Percentiles rank a stretch among this genome's conserved stretches.
Evolutionary conservation across 1,140 invertebrate genomes (phyloP).

Genomic region (Calosoma granatense): DNA sequence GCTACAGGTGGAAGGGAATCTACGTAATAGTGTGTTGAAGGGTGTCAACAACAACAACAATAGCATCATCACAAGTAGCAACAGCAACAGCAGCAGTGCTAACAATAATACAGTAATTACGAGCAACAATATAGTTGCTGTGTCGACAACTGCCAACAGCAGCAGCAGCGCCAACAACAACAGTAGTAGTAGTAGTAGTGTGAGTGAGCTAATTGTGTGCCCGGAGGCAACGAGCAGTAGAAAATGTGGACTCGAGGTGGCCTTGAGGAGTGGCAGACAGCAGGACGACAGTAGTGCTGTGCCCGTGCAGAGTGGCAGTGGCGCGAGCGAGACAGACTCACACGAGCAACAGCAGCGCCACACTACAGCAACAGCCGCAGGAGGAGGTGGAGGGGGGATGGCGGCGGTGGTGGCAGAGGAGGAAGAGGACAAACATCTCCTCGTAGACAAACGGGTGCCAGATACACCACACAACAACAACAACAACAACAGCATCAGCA

Average conservation of each 20-base stretch:
- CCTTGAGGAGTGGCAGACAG: slow-evolving; percentile 26
- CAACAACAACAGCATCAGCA: slow-evolving; percentile 18
- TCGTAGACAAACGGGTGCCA: not conserved
- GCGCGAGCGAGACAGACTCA: slow-evolving; percentile 16
- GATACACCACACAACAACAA: slow-evolving; percentile 10
- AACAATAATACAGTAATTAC: not conserved
- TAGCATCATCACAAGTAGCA: slow-evolving; percentile 16
- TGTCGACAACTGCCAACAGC: too few species aligned
- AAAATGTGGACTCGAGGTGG: slow-evolving; percentile 17
- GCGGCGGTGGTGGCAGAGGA: too few species aligned
- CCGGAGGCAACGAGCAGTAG: slow-evolving; percentile 21
- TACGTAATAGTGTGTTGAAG: slow-evolving; percentile 54
- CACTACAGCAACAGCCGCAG: slow-evolving; percentile 10
- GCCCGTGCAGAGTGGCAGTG: slow-evolving; percentile 19
- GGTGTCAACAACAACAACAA: slow-evolving; percentile 29
- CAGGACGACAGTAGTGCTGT: slow-evolving; percentile 26
- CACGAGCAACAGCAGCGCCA: slow-evolving; percentile 18
- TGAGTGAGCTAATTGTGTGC: slow-evolving; percentile 15
- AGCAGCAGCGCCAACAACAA: not conserved
- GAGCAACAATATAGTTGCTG: not conserved
- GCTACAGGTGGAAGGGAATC: slow-evolving; percentile 67
- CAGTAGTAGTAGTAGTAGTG: too few species aligned
- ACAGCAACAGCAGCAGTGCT: slow-evolving; percentile 15
- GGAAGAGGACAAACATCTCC: not conserved
- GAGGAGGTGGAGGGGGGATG: slow-evolving; percentile 2